Percentiles rank a stretch among this genome's conserved stretches.
phyloP scores from a whole-genome alignment of 1,140 invertebrate genomes.

The Zaprionus vittiger region DNA sequence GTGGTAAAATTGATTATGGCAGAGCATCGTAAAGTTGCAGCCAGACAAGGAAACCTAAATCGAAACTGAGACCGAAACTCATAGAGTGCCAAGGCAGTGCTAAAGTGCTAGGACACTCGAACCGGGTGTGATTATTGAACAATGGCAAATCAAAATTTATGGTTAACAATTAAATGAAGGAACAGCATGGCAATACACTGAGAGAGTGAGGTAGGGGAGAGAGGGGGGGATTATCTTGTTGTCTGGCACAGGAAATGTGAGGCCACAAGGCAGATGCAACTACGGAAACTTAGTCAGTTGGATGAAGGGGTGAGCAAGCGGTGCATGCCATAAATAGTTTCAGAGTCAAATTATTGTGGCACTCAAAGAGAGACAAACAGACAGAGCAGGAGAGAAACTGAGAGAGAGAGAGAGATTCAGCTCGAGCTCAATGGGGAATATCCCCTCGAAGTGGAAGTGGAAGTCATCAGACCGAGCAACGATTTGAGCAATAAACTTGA shows the following conservation, averaged over 20 bases:
- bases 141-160: conserved; percentile 69
- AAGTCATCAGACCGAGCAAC: conserved; percentile 1
- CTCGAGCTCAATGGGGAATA: not conserved
- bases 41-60: not conserved
- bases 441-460: not conserved
- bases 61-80: not conserved
- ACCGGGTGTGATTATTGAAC: conserved; percentile 19
- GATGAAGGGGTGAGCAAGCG: not conserved
- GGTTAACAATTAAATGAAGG: conserved; percentile 55
- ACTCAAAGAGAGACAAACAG: not conserved
- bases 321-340: conserved; percentile 1
- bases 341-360: conserved; percentile 14
- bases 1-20: not conserved
- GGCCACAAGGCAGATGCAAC: not conserved
- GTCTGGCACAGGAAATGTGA: not conserved
- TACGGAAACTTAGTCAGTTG: not conserved
- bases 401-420: too few species aligned
- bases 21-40: not conserved
- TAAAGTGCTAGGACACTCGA: not conserved
- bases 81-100: not conserved
- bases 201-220: not conserved
- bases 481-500: conserved; percentile 4
- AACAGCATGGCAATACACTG: not conserved
- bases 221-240: not conserved
- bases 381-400: not conserved